Evolutionary conservation across 2,888 invertebrate genomes (phyloP).

Genomic region (Drosophila putrida): DNA sequence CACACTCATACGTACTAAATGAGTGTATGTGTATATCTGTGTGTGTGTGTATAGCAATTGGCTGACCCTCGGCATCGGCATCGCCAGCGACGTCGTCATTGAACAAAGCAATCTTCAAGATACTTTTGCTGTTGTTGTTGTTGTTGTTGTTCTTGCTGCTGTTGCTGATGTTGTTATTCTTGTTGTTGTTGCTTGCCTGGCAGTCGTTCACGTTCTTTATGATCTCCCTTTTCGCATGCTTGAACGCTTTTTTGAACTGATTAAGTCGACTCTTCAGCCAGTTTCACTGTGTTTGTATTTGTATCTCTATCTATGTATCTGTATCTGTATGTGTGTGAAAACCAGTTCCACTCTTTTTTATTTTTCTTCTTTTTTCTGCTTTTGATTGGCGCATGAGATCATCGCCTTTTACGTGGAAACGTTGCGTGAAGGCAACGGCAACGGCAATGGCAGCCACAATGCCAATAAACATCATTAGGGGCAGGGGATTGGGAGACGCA

Average conservation of each 20-base stretch:
- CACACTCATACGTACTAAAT: constrained; percentile 13
- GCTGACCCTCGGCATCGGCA: constrained; percentile 73
- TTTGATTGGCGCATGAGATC: constrained; percentile 79
- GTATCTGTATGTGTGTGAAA: constrained; percentile 51
- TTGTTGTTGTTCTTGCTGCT: background rate
- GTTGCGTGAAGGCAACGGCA: constrained; percentile 67
- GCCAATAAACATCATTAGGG: constrained; percentile 45
- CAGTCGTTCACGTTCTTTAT: constrained; percentile 52
- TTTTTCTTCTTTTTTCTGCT: constrained; percentile 31
- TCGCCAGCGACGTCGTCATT: constrained; percentile 51
- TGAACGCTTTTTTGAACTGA: constrained; percentile 80
- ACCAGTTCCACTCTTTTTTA: constrained; percentile 64
- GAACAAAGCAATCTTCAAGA: constrained; percentile 79
- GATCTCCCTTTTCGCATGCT: constrained; percentile 73
- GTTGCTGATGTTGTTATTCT: background rate
- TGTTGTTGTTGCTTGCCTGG: constrained; percentile 10
- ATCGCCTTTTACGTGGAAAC: constrained; percentile 78
- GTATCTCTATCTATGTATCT: constrained; percentile 28
- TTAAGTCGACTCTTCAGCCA: constrained; percentile 78
- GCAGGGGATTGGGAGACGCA: background rate
- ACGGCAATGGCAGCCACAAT: constrained; percentile 35
- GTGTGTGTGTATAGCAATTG: constrained; percentile 61
- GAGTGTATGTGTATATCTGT: constrained; percentile 22
- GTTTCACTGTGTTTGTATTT: constrained; percentile 8
- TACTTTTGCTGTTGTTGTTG: constrained; percentile 37